Evolutionary conservation across 1,140 invertebrate species (phyloP).

Genomic region (Apis laboriosa): DNA sequence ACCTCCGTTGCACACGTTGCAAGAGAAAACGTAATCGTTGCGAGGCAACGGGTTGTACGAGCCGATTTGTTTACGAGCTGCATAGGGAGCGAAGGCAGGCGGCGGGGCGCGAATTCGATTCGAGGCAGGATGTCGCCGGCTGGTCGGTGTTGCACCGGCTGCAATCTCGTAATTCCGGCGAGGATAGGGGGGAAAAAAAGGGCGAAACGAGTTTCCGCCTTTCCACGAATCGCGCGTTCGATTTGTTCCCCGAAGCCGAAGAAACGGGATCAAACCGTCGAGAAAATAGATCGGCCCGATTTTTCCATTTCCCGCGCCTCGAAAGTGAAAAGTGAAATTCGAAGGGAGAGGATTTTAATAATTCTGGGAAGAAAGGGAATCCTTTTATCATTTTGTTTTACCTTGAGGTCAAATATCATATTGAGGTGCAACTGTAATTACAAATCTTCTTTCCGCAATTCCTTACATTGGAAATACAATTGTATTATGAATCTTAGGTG

Average conservation of each 20-base stretch:
- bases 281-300: constrained; percentile 28
- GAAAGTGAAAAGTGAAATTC: too few relatives aligned
- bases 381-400: background rate
- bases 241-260: constrained; percentile 43
- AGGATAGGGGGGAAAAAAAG: constrained; percentile 19
- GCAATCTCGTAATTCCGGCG: constrained; percentile 33
- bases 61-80: constrained; percentile 43
- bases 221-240: constrained; percentile 47
- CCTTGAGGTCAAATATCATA: too few relatives aligned
- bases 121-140: constrained; percentile 38
- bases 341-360: background rate
- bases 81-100: background rate
- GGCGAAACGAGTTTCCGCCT: background rate
- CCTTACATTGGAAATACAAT: too few relatives aligned
- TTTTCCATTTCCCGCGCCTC: too few relatives aligned
- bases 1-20: constrained; percentile 11
- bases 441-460: too few relatives aligned
- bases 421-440: too few relatives aligned
- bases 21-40: constrained; percentile 29
- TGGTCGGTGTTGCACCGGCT: constrained; percentile 21
- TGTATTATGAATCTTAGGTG: too few relatives aligned
- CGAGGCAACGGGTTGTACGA: constrained; percentile 8
- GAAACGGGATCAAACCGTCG: background rate
- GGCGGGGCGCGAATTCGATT: constrained; percentile 18
- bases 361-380: background rate